Evolutionary conservation across 2,113 vertebrate genomes (phyloP).

Genomic region (Zosterops pallidus): DNA sequence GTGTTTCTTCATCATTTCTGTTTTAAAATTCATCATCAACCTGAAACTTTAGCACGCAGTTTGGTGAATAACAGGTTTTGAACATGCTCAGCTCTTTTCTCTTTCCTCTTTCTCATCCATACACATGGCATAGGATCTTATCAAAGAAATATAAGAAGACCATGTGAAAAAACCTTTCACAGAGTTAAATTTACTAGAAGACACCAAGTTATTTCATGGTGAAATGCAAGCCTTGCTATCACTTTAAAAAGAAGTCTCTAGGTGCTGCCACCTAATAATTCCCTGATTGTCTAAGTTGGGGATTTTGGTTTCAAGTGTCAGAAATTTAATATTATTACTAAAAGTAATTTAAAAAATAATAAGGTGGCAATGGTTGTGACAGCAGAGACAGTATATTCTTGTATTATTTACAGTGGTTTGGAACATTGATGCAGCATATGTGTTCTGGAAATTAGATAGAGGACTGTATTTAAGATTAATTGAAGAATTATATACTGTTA

Average conservation of each 20-base stretch:
- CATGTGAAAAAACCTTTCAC: not conserved
- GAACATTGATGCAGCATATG: not conserved
- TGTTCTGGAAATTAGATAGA: not conserved
- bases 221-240: not conserved
- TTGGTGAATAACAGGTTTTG: not conserved
- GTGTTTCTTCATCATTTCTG: not conserved
- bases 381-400: not conserved
- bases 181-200: not conserved
- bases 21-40: not conserved
- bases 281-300: not conserved
- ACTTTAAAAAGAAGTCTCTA: not conserved
- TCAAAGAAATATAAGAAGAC: not conserved
- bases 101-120: not conserved
- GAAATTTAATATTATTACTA: not conserved
- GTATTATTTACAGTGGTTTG: not conserved
- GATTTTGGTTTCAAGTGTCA: not conserved
- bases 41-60: not conserved
- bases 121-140: not conserved
- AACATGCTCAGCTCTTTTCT: not conserved
- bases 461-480: not conserved
- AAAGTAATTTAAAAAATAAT: not conserved
- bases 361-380: not conserved
- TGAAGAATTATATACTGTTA: not conserved
- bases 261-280: not conserved
- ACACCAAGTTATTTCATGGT: not conserved